Evolutionary conservation across 2,113 vertebrate genomes (phyloP).

Genomic region (Myrmecophaga tridactyla): DNA sequence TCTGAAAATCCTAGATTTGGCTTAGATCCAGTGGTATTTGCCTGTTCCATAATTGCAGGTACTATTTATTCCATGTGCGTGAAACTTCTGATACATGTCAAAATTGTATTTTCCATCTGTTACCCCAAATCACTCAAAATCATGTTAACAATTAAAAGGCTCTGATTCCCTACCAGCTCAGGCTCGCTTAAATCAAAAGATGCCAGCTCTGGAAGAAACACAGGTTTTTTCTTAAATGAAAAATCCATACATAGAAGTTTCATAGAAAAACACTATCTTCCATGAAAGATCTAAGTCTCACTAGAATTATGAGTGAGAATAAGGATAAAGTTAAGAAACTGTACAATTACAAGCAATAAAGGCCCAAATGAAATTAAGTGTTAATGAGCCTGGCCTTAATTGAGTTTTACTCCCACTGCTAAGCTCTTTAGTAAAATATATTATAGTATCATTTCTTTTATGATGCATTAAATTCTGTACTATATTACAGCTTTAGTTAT

Average conservation of each 20-base stretch:
- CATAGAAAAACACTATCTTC: neutral
- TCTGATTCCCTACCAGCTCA: neutral
- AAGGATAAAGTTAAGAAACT: conserved; percentile 67
- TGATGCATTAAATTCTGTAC: conserved; percentile 70
- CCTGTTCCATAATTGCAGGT: neutral
- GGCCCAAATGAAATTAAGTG: conserved; percentile 63
- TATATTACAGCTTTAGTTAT: conserved; percentile 70
- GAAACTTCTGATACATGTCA: neutral
- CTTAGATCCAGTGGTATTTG: neutral
- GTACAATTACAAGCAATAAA: conserved; percentile 59
- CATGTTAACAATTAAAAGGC: neutral
- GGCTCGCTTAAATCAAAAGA: neutral
- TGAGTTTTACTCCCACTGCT: conserved; percentile 64
- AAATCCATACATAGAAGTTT: neutral
- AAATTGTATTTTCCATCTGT: conserved; percentile 12
- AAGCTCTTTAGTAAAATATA: conserved; percentile 68
- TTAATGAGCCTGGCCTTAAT: conserved; percentile 71
- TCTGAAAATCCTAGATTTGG: neutral
- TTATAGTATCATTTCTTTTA: conserved; percentile 73
- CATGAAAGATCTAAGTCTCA: conserved; percentile 30
- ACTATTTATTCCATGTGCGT: neutral
- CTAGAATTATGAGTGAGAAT: conserved; percentile 47
- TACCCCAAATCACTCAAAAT: neutral
- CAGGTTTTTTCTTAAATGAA: neutral
- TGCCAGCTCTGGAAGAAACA: neutral